A percentile compares a stretch with the other conserved stretches of the same genome.
These are phyloP conservation scores for Rattus rattus DNA, from an alignment of 2,113 vertebrate genomes.

Conservation along the genomic window DNA sequence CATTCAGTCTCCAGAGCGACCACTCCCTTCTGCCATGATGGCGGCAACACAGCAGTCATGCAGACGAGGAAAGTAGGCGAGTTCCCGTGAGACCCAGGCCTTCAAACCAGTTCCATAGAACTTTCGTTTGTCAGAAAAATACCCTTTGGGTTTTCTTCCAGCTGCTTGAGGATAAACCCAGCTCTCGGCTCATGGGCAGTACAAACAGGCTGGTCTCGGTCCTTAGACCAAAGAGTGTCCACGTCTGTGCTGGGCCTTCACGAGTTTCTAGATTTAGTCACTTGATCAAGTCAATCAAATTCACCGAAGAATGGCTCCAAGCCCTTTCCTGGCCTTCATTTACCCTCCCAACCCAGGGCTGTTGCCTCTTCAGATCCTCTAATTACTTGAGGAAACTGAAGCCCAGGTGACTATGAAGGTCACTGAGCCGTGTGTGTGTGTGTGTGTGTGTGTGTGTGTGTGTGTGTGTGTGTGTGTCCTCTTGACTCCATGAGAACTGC, in stretches of 20 bases:
- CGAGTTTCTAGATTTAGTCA: neutral
- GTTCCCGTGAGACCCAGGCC: neutral
- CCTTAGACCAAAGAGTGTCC: neutral
- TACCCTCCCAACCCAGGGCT: neutral
- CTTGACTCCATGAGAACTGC: neutral
- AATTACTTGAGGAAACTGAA: neutral
- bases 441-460: no score
- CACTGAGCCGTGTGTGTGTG: no score
- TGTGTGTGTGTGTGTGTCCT: neutral
- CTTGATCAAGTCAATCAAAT: neutral
- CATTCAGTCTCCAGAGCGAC: neutral
- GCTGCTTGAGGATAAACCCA: neutral
- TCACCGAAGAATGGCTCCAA: neutral
- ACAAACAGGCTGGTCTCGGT: neutral
- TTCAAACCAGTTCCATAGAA: neutral
- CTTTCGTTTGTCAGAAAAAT: neutral
- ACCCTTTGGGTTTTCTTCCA: neutral
- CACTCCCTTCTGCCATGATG: neutral
- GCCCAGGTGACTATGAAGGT: neutral
- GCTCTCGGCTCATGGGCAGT: neutral
- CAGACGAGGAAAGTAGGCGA: rapidly evolving
- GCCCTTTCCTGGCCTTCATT: neutral
- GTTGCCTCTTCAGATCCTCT: neutral
- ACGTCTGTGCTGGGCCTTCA: neutral
- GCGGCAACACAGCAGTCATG: rapidly evolving